These are phyloP conservation scores for Brenthis ino DNA, from an alignment of 2,888 invertebrate genomes.

Conservation along the genomic window DNA sequence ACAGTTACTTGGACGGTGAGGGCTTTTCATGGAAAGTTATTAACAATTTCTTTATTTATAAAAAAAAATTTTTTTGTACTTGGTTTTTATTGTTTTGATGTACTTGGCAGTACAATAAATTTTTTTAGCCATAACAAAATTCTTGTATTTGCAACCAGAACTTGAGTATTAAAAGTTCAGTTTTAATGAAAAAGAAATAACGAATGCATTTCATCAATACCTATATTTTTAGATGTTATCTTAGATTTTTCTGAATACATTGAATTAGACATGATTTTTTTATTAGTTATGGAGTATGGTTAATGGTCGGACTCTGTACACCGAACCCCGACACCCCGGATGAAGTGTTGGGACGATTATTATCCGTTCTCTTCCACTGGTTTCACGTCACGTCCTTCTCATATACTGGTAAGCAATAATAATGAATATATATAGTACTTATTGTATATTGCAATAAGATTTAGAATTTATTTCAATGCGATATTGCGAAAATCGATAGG, in stretches of 20 bases:
- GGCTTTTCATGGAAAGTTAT: not conserved
- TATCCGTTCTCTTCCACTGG: conserved; percentile 99
- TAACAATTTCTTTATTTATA: not conserved
- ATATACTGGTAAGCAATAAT: conserved; percentile 88
- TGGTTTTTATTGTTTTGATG: too few species aligned
- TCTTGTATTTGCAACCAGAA: too few species aligned
- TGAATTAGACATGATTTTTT: not conserved
- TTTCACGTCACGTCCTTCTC: conserved; percentile 99
- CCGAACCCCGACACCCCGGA: conserved; percentile 89
- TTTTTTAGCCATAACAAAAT: too few species aligned
- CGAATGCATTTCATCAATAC: not conserved
- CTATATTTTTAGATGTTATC: not conserved
- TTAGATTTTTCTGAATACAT: not conserved
- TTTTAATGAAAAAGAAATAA: too few species aligned
- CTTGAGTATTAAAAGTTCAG: too few species aligned
- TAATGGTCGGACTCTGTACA: conserved; percentile 95
- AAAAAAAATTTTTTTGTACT: not conserved
- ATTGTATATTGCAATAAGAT: not conserved
- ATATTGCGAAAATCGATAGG: too few species aligned
- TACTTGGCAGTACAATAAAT: too few species aligned
- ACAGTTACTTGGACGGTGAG: conserved; percentile 88
- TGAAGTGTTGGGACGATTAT: conserved; percentile 92
- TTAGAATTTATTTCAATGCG: not conserved
- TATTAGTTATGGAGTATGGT: conserved; percentile 96
- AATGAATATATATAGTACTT: too few species aligned